Conservation (phyloP, 2,113 vertebrate genomes). For the Clarias batrachus region DNA sequence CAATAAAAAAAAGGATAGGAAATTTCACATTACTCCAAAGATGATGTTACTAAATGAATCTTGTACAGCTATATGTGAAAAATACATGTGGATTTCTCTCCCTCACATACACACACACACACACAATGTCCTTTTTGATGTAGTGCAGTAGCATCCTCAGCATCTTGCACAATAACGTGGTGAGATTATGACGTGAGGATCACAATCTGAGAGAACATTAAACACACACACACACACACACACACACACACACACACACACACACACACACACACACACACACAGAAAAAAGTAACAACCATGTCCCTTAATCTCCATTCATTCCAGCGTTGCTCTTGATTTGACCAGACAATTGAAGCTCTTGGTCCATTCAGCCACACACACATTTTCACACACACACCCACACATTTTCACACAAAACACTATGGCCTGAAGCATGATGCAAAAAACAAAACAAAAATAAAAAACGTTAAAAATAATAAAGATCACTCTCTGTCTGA, state of each 20-base stretch:
- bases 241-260: constrained; percentile 29
- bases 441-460: constrained; percentile 36
- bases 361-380: constrained; percentile 59
- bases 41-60: constrained; percentile 50
- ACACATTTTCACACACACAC: constrained; percentile 21
- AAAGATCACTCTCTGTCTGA: constrained; percentile 42
- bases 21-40: constrained; percentile 62
- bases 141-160: constrained; percentile 51
- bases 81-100: not conserved
- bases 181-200: constrained; percentile 41
- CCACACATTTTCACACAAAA: constrained; percentile 50
- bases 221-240: constrained; percentile 36
- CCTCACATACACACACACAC: not conserved
- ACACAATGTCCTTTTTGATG: constrained; percentile 44
- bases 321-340: constrained; percentile 44
- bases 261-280: constrained; percentile 29
- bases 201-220: constrained; percentile 23
- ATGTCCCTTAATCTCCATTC: constrained; percentile 28
- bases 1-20: constrained; percentile 59
- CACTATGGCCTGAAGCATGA: constrained; percentile 52
- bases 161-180: constrained; percentile 40
- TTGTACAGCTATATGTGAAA: constrained; percentile 53
- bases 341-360: constrained; percentile 61
- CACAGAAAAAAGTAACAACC: constrained; percentile 6
- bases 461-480: constrained; percentile 51